phyloP scores from a whole-genome alignment of 2,113 vertebrate genomes.

The Cervus canadensis region DNA sequence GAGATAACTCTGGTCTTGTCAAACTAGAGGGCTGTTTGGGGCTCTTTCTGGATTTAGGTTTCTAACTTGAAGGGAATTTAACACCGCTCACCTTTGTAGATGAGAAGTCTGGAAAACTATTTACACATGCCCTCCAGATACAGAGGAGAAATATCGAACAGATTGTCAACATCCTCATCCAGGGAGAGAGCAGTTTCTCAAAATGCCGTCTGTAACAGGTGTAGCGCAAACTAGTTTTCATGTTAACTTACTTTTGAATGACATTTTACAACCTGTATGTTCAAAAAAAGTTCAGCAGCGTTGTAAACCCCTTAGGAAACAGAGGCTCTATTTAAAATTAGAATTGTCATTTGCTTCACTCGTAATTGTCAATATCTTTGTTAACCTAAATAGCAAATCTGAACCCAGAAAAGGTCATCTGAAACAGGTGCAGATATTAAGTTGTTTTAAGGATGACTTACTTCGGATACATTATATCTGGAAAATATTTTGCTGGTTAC shows the following conservation, averaged over 20 bases:
- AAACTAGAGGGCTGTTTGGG: background rate
- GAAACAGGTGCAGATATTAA: background rate
- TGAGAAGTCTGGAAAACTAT: background rate
- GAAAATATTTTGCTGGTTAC: background rate
- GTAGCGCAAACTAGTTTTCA: background rate
- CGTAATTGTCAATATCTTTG: background rate
- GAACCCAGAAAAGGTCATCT: conserved; percentile 14
- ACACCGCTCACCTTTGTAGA: background rate
- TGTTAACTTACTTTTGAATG: conserved; percentile 56
- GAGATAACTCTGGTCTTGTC: background rate
- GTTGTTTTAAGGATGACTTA: background rate
- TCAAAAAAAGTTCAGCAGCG: background rate
- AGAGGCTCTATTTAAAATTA: conserved; percentile 48
- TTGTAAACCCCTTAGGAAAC: background rate
- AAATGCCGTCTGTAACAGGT: conserved; percentile 43
- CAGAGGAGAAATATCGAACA: background rate
- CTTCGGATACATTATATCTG: background rate
- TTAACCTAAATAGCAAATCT: conserved; percentile 31
- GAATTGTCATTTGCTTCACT: conserved; percentile 30
- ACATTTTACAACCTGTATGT: conserved; percentile 51
- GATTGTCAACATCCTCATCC: conserved; percentile 14
- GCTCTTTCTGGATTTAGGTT: background rate
- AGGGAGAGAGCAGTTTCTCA: conserved; percentile 4
- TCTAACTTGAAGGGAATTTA: background rate
- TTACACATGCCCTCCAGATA: background rate